Evolutionary conservation across 2,797 vertebrate species (phyloP), one percentile per base, ranked within the genome.

Genomic region (Cyclopterus lumpus): DNA sequence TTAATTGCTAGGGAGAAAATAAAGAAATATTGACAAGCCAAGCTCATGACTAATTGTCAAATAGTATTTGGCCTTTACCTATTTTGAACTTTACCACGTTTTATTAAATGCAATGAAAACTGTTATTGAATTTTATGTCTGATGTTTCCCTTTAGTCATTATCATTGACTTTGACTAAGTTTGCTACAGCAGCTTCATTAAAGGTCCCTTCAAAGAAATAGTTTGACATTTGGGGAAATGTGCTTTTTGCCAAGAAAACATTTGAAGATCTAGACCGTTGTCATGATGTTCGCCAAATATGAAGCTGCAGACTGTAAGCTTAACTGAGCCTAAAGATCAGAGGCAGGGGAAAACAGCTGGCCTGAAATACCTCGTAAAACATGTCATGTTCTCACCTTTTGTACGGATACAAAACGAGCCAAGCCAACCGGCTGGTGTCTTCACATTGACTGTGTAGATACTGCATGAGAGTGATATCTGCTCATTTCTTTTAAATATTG

Each of bases 1-100:
- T 70, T 0, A 72, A 72, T 82, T 80, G 66, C 55, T 68, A 55
- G 20, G 38, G 67, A 49, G 32, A 63, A 66, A 74, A 74, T 67
- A 5, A 71, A 55, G 16, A 76, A 26, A 67, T 75, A 84, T 73
- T 58, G 73, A 79, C 28, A 58, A 49, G 53, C 38, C 59, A 63
- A 14, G 0, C 11, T 72, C 32, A 58, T 67, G 64, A 73, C 1
- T 69, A 38, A 73, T 71, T 40, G 34, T n/a, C n/a, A n/a, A 60
- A 51, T 64, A 62, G 22, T 12, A 42, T 66, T 67, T 69, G 28
- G 24, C 22, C 54, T 78, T 71, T 71, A 38, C 53, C 42, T 53
- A 16, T 55, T 75, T 61, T 63, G 6, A 67, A 64, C 26, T 30
- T 10, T 49, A n/a, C 8, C 4, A 46, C 46, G 72, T 77, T 62